Conservation (phyloP, 1,140 invertebrate species). For the Bombyx mori region ASM3026992v2 NC_085110.1:11132501-11133000, state of each 20-base stretch:
- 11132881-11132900: slow-evolving; percentile 21
- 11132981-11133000: slow-evolving; percentile 22
- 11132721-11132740: slow-evolving; percentile 2
- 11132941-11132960: slow-evolving; percentile 11
- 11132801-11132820: slow-evolving; percentile 63
- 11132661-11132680: too few relatives aligned
- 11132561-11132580: too few relatives aligned
- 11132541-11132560: too few relatives aligned
- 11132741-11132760: slow-evolving; percentile 47
- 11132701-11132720: too few relatives aligned
- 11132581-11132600: too few relatives aligned
- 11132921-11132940: slow-evolving; percentile 28
- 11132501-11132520: too few relatives aligned
- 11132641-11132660: too few relatives aligned
- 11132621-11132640: too few relatives aligned
- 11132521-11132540: too few relatives aligned
- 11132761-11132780: slow-evolving; percentile 68
- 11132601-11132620: too few relatives aligned
- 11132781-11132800: slow-evolving; percentile 71
- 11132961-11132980: slow-evolving; percentile 20
- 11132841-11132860: slow-evolving; percentile 66
- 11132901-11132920: slow-evolving; percentile 12
- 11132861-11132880: slow-evolving; percentile 59
- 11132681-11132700: too few relatives aligned
- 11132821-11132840: slow-evolving; percentile 58